These are phyloP conservation scores for Euzetes globulus DNA, from an alignment of 2,888 invertebrate species.

Conservation along the genomic window DNA sequence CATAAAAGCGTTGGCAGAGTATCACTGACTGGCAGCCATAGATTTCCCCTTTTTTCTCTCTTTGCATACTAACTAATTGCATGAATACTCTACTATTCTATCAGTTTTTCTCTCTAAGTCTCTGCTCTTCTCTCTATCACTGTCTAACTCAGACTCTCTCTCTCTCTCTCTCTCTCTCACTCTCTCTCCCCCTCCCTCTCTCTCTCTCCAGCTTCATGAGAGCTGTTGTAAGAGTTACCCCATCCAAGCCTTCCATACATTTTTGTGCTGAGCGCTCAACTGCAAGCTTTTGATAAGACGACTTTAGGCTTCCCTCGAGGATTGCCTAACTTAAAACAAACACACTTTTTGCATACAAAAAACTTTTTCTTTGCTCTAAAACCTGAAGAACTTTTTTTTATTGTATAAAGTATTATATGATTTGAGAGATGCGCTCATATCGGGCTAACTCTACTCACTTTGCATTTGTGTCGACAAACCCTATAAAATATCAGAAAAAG, in stretches of 20 bases:
- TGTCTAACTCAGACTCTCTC: background rate
- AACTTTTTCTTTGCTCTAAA: conserved; percentile 30
- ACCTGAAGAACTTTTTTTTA: conserved; percentile 25
- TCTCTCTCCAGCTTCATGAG: background rate
- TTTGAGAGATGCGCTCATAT: conserved; percentile 18
- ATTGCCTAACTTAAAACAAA: conserved; percentile 30
- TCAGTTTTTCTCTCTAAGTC: background rate
- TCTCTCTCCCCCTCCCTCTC: conserved; percentile 30
- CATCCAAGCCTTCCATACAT: conserved; percentile 7
- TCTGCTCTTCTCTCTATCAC: conserved; percentile 4
- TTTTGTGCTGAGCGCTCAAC: conserved; percentile 18
- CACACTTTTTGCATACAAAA: conserved; percentile 30
- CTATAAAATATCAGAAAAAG: conserved; percentile 8
- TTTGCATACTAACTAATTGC: conserved; percentile 27
- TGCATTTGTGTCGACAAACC: conserved; percentile 12
- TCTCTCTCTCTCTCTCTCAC: background rate
- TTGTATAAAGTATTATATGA: conserved; percentile 26
- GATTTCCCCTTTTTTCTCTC: conserved; percentile 16
- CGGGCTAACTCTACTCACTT: background rate
- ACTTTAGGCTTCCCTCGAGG: conserved; percentile 31
- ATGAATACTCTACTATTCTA: conserved; percentile 14
- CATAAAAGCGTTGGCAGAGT: background rate
- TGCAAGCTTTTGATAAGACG: conserved; percentile 31
- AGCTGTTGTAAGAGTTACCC: background rate
- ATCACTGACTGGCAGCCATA: background rate